Conservation (phyloP, 2,113 vertebrate species). For the Corynorhinus townsendii region DNA sequence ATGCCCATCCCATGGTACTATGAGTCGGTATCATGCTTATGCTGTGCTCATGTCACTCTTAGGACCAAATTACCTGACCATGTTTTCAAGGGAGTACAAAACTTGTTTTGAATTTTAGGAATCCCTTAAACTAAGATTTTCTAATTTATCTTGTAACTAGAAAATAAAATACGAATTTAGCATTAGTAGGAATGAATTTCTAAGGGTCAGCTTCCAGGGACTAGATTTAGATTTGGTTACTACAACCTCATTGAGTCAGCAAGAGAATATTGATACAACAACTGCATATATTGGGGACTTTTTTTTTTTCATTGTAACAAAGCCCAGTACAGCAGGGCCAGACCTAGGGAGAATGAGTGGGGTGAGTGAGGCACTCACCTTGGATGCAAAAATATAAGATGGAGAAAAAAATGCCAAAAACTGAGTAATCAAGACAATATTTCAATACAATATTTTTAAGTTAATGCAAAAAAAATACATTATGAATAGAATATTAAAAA, state of each 20-base stretch:
- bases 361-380: neutral
- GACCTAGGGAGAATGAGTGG: neutral
- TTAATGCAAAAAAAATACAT: neutral
- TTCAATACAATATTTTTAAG: neutral
- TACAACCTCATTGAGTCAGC: neutral
- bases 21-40: neutral
- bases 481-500: neutral
- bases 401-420: neutral
- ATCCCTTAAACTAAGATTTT: neutral
- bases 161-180: neutral
- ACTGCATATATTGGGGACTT: neutral
- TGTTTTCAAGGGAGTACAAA: neutral
- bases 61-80: neutral
- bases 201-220: neutral
- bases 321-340: neutral
- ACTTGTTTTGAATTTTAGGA: neutral
- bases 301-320: neutral
- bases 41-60: neutral
- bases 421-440: neutral
- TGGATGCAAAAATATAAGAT: neutral
- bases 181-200: neutral
- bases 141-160: neutral
- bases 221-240: neutral
- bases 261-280: neutral
- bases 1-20: neutral